phyloP scores from a whole-genome alignment of 2,888 invertebrate genomes.

The Leptura quadrifasciata region DNA sequence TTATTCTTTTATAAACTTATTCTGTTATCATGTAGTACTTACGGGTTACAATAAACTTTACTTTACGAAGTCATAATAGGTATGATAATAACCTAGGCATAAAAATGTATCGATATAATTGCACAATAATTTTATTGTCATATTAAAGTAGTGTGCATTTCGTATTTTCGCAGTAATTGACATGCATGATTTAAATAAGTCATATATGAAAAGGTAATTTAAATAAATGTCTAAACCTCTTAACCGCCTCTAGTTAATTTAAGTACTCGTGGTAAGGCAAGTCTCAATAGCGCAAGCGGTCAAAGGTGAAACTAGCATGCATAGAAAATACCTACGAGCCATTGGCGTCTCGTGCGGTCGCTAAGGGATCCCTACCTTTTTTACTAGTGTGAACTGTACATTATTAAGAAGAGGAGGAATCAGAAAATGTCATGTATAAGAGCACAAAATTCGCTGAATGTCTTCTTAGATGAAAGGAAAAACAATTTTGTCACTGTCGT shows the following conservation, averaged over 20 bases:
- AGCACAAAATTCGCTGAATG: no score
- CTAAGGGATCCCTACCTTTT: background rate
- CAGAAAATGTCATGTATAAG: no score
- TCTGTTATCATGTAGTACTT: no score
- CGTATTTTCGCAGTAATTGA: conserved; percentile 3
- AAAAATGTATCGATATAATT: background rate
- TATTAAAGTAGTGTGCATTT: background rate
- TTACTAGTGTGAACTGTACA: no score
- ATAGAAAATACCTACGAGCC: conserved; percentile 35
- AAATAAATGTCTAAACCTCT: conserved; percentile 28
- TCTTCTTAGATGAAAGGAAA: no score
- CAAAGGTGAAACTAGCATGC: conserved; percentile 41
- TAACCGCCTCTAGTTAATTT: conserved; percentile 25
- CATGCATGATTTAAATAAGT: conserved; percentile 34
- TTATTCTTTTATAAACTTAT: no score
- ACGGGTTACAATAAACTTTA: no score
- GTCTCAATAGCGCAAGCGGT: conserved; percentile 26
- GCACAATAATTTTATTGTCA: conserved; percentile 3
- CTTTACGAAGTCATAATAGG: background rate
- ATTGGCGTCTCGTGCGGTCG: conserved; percentile 13
- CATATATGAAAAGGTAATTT: conserved; percentile 30
- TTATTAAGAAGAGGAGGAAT: no score
- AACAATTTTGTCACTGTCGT: no score
- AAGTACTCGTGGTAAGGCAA: conserved; percentile 21
- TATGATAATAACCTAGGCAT: background rate